These are phyloP conservation scores for Caenorhabditis briggsae DNA, from an alignment of 1,140 invertebrate genomes.

Conservation along the genomic window DNA sequence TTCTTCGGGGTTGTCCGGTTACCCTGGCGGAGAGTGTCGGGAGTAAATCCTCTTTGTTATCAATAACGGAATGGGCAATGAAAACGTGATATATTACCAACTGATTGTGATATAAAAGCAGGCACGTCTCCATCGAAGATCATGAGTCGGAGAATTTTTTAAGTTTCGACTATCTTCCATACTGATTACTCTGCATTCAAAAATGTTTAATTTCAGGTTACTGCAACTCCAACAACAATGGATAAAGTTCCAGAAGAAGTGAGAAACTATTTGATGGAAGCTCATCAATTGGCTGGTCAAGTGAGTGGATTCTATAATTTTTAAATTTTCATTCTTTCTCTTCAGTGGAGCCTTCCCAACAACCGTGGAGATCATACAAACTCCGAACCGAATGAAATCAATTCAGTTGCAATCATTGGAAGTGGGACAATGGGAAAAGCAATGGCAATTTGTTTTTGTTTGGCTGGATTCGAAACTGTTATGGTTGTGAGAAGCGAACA, in stretches of 20 bases:
- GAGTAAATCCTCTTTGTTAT: conserved; percentile 44
- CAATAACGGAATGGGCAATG: conserved; percentile 42
- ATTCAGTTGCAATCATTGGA: conserved; percentile 77
- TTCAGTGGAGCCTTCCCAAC: conserved; percentile 38
- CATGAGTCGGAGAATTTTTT: too few relatives aligned
- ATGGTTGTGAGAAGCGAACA: conserved; percentile 78
- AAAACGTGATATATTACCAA: conserved; percentile 36
- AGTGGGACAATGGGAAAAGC: conserved; percentile 79
- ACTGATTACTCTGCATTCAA: neutral
- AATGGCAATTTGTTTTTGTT: conserved; percentile 78
- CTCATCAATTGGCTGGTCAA: conserved; percentile 52
- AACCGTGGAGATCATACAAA: conserved; percentile 18
- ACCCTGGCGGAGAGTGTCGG: neutral
- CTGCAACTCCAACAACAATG: conserved; percentile 48
- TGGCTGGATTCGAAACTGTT: conserved; percentile 76
- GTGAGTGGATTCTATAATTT: conserved; percentile 20
- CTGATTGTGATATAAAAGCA: neutral
- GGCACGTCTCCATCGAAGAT: neutral
- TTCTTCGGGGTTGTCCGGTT: neutral
- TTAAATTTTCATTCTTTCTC: neutral
- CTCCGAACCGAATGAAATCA: conserved; percentile 70
- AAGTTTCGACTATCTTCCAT: too few relatives aligned
- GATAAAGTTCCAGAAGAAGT: conserved; percentile 77
- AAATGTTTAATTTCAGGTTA: neutral
- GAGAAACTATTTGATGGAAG: conserved; percentile 62